These are phyloP conservation scores for Trachymyrmex cornetzi DNA, from an alignment of 1,140 invertebrate species.

Conservation along the genomic window DNA sequence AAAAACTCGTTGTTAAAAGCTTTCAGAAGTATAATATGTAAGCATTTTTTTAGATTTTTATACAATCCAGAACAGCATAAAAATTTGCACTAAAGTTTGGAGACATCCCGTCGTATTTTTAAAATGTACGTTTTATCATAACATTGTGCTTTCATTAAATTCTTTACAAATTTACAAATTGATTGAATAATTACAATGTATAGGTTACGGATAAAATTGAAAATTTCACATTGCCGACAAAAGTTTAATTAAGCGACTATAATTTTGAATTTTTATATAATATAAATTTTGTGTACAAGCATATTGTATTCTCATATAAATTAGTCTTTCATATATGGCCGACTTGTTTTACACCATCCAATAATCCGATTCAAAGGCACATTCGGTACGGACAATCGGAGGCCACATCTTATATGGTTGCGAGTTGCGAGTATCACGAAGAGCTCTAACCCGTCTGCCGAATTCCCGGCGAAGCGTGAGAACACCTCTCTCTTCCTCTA, in stretches of 20 bases:
- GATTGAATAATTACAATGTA: background rate
- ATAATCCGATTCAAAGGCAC: conserved; percentile 49
- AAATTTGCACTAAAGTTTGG: too few relatives aligned
- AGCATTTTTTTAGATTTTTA: too few relatives aligned
- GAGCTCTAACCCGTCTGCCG: conserved; percentile 21
- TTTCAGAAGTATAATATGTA: too few relatives aligned
- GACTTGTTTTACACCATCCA: conserved; percentile 76
- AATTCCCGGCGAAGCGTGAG: conserved; percentile 63
- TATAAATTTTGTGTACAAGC: background rate
- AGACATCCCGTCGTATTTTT: background rate
- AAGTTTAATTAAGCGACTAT: background rate
- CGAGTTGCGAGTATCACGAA: conserved; percentile 17
- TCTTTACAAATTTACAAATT: background rate
- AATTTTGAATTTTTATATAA: background rate
- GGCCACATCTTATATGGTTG: conserved; percentile 16
- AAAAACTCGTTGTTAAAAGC: too few relatives aligned
- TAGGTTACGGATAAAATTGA: background rate
- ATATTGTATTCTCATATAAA: background rate
- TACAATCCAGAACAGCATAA: too few relatives aligned
- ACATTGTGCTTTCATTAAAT: background rate
- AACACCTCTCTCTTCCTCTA: conserved; percentile 46
- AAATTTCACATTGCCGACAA: too few relatives aligned
- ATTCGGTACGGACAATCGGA: background rate
- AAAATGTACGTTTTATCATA: background rate
- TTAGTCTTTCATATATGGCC: conserved; percentile 67